A percentile compares a stretch with the other conserved stretches of the same genome.
Evolutionary conservation across 1,140 invertebrate genomes (phyloP).

Genomic region (Anthonomus grandis): DNA sequence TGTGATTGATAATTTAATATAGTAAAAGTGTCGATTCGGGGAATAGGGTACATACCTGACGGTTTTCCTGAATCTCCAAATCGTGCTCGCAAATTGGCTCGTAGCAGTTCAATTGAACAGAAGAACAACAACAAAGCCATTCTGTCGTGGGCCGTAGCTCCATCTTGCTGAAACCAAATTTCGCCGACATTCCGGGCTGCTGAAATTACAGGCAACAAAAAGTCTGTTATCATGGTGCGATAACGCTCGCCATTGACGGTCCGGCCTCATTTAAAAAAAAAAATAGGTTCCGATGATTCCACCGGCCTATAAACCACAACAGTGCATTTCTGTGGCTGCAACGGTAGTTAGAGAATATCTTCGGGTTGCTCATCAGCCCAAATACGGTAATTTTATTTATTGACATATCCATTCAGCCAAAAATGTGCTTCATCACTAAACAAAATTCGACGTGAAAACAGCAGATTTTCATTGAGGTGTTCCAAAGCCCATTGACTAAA

Average conservation of each 20-base stretch:
- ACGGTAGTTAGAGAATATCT: background rate
- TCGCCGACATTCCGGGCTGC: slow-evolving; percentile 5
- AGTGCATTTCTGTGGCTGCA: slow-evolving; percentile 11
- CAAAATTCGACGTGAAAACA: slow-evolving; percentile 27
- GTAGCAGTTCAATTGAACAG: too few species aligned
- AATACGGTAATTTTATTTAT: slow-evolving; percentile 34
- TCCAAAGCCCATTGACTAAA: slow-evolving; percentile 19
- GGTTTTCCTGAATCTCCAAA: too few species aligned
- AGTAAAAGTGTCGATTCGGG: too few species aligned
- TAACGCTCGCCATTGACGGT: slow-evolving; percentile 11
- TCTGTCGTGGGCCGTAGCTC: too few species aligned
- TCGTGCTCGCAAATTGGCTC: too few species aligned
- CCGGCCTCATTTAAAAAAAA: background rate
- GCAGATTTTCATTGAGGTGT: slow-evolving; percentile 19
- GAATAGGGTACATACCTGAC: too few species aligned
- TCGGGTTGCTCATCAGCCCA: slow-evolving; percentile 26
- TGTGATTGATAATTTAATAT: too few species aligned
- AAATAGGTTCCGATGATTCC: background rate
- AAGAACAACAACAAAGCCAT: too few species aligned
- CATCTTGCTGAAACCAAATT: slow-evolving; percentile 31
- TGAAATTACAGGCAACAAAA: slow-evolving; percentile 8
- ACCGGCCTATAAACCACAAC: too few species aligned
- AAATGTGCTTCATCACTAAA: slow-evolving; percentile 37
- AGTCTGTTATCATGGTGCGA: slow-evolving; percentile 5
- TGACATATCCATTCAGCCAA: slow-evolving; percentile 32